phyloP scores from a whole-genome alignment of 2,888 invertebrate species.

The Drosophila tripunctata region DNA sequence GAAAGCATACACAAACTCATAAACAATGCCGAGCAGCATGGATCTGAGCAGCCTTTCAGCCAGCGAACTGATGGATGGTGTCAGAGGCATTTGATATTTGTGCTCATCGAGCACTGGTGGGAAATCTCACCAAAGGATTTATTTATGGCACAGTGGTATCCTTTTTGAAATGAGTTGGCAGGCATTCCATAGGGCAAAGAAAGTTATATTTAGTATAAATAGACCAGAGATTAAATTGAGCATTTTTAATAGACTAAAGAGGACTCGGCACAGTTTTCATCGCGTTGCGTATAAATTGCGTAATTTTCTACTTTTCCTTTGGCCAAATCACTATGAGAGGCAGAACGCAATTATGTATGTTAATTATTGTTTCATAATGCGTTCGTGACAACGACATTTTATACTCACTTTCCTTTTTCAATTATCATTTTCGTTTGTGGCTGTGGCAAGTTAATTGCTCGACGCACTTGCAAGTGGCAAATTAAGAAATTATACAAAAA shows the following conservation, averaged over 20 bases:
- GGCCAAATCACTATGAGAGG: conserved; percentile 10
- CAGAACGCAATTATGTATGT: conserved; percentile 35
- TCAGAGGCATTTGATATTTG: conserved; percentile 47
- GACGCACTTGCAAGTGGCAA: conserved; percentile 24
- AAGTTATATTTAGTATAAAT: conserved; percentile 1
- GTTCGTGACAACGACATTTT: not conserved
- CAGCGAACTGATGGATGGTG: conserved; percentile 26
- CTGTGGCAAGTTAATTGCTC: not conserved
- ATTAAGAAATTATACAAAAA: conserved; percentile 46
- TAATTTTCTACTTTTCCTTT: not conserved
- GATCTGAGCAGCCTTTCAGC: conserved; percentile 16
- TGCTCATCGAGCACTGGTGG: conserved; percentile 32
- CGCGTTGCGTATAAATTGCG: not conserved
- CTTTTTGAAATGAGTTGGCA: conserved; percentile 32
- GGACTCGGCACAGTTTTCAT: too few relatives aligned
- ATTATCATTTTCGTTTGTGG: conserved; percentile 28
- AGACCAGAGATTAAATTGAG: not conserved
- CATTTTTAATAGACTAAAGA: not conserved
- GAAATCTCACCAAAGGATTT: conserved; percentile 46
- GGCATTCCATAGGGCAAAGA: too few relatives aligned
- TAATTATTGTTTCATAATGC: conserved; percentile 42
- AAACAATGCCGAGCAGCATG: conserved; percentile 49
- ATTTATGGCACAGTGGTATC: conserved; percentile 34
- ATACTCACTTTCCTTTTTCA: conserved; percentile 9
- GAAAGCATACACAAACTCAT: conserved; percentile 8